Conservation (phyloP, 64 coral and sea anemone genomes). For the Montipora capricornis region DNA sequence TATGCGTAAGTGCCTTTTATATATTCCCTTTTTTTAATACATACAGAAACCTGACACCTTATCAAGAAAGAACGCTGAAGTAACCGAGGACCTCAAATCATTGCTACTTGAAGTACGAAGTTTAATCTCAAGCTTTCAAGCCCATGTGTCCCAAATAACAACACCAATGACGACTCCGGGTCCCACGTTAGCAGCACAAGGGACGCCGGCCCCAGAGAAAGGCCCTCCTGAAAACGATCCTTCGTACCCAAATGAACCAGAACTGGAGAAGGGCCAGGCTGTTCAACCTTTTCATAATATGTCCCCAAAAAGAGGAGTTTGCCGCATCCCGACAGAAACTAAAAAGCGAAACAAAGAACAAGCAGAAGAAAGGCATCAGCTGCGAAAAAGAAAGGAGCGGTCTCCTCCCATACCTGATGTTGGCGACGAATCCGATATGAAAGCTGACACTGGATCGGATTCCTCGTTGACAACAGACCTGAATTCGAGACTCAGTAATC, state of each 20-base stretch:
- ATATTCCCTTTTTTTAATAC: no score
- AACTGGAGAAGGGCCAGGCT: neutral
- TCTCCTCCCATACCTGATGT: neutral
- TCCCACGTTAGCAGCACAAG: neutral
- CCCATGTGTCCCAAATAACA: slow-evolving; percentile 30
- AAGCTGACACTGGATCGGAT: neutral
- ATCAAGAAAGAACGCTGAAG: slow-evolving; percentile 40
- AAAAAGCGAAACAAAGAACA: neutral
- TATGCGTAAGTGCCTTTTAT: no score
- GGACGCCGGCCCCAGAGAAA: neutral
- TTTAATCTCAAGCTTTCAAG: slow-evolving; percentile 63
- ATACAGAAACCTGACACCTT: neutral
- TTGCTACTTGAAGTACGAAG: slow-evolving; percentile 62
- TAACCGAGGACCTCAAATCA: slow-evolving; percentile 53
- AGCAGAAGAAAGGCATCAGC: neutral
- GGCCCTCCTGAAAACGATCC: neutral
- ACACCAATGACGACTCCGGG: neutral
- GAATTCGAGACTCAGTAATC: neutral
- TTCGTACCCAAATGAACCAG: neutral
- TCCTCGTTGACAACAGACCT: slow-evolving; percentile 6
- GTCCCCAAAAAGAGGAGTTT: neutral
- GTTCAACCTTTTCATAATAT: neutral
- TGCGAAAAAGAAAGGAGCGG: neutral
- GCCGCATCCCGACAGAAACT: neutral
- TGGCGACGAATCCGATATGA: neutral